These are phyloP conservation scores for Thecocarcelia acutangulata DNA, from an alignment of 2,888 invertebrate species.

Conservation along the genomic window DNA sequence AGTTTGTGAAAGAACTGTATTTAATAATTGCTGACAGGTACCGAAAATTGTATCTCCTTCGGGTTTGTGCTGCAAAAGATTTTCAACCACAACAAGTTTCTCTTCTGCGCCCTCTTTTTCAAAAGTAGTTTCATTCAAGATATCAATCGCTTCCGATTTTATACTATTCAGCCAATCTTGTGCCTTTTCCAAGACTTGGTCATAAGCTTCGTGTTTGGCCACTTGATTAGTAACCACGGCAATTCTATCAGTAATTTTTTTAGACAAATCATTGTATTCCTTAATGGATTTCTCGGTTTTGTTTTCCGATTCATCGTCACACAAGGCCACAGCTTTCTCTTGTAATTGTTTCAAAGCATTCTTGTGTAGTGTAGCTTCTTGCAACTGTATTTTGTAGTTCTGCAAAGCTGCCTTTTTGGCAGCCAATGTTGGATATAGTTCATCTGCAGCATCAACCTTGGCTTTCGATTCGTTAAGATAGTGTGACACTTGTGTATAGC, in stretches of 20 bases:
- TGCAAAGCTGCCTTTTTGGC: conserved; percentile 95
- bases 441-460: conserved; percentile 87
- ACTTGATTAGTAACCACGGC: conserved; percentile 87
- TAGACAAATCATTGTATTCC: conserved; percentile 86
- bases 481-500: conserved; percentile 91
- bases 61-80: conserved; percentile 87
- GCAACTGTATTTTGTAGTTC: conserved; percentile 88
- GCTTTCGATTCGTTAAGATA: conserved; percentile 92
- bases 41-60: conserved; percentile 88
- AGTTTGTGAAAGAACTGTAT: conserved; percentile 89
- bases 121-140: conserved; percentile 89
- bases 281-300: conserved; percentile 88
- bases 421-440: conserved; percentile 89
- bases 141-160: conserved; percentile 88
- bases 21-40: conserved; percentile 87
- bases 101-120: conserved; percentile 90
- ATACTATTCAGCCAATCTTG: conserved; percentile 91
- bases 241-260: conserved; percentile 86
- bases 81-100: conserved; percentile 88
- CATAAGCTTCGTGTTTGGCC: conserved; percentile 90
- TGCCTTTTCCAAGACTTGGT: conserved; percentile 90
- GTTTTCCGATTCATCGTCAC: conserved; percentile 89
- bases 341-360: conserved; percentile 91
- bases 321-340: conserved; percentile 89
- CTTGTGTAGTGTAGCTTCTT: conserved; percentile 93